phyloP scores from a whole-genome alignment of 1,140 invertebrate species.

The Caenorhabditis elegans region WBcel235 BX284603.4:6893501-6894000 shows the following conservation, averaged over 20 bases:
- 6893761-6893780: not conserved
- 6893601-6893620: slow-evolving; percentile 19
- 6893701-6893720: not conserved
- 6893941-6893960: slow-evolving; percentile 5
- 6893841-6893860: not conserved
- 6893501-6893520: not conserved
- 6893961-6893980: not conserved
- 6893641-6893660: not conserved
- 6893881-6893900: not conserved
- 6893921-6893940: slow-evolving; percentile 28
- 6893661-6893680: not conserved
- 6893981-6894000: not conserved
- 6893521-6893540: too few relatives aligned
- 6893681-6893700: too few relatives aligned
- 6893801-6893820: not conserved
- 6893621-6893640: not conserved
- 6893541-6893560: not conserved
- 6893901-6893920: slow-evolving; percentile 4
- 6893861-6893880: not conserved
- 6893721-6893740: not conserved
- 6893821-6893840: slow-evolving; percentile 13
- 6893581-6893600: slow-evolving; percentile 6
- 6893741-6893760: not conserved
- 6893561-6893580: not conserved
- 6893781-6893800: not conserved